These are phyloP conservation scores for Penelope pileata DNA, from an alignment of 2,113 vertebrate genomes.

Conservation along the genomic window DNA sequence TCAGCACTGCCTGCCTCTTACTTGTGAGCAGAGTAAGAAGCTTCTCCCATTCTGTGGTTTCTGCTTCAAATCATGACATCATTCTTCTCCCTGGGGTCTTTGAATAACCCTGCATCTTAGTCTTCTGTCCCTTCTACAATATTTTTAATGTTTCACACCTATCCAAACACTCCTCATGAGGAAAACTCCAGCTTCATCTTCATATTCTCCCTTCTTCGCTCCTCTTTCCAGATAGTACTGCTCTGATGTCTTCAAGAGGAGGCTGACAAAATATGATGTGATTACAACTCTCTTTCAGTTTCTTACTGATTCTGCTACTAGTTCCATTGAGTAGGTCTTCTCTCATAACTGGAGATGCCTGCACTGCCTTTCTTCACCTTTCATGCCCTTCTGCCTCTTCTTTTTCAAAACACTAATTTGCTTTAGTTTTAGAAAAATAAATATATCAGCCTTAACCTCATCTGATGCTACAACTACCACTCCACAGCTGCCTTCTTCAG, in stretches of 20 bases:
- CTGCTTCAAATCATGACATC: not conserved
- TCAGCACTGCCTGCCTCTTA: not conserved
- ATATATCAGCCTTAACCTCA: not conserved
- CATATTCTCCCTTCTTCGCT: not conserved
- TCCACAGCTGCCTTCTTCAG: not conserved
- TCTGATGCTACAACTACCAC: not conserved
- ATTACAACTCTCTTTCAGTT: not conserved
- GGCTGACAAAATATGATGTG: not conserved
- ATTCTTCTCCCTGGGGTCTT: not conserved
- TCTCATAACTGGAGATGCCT: not conserved
- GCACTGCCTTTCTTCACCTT: not conserved
- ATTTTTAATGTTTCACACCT: not conserved
- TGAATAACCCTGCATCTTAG: not conserved
- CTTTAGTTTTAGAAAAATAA: not conserved
- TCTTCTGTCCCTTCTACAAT: not conserved
- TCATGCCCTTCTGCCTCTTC: not conserved
- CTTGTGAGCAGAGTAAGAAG: not conserved
- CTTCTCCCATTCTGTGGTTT: not conserved
- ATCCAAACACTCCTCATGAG: not conserved
- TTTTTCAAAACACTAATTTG: not conserved
- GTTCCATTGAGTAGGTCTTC: not conserved
- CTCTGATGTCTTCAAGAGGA: not conserved
- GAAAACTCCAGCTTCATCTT: not conserved
- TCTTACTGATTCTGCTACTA: not conserved
- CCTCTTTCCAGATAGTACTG: not conserved